Base-by-base conservation (phyloP, 2,888 invertebrate genomes). In the Sialis lutaria region DNA sequence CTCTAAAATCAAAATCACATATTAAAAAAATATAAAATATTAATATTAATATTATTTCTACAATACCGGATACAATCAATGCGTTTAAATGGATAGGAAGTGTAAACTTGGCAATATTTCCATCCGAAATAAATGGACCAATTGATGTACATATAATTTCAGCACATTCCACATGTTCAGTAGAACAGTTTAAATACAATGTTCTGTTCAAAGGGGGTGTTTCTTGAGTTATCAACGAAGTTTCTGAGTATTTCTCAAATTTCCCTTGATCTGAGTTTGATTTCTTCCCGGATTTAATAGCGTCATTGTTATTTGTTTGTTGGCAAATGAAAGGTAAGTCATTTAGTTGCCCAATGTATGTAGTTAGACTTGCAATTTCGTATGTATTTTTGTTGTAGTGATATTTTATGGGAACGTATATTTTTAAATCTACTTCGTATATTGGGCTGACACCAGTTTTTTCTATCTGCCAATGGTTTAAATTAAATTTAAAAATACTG, bases 371-470 rank as follows among this genome's bases (percentile, higher is more conserved):
- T 22, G 10, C 13, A 12, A 13, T 12, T 39, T 39, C 10, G 6
- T 13, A 6, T 10, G 13, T 12, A 10, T 39, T 8, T 39, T 39
- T 39, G 10, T 6, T 12, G 6, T 39, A 39, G 6, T 39, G 13
- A 13, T 39, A 7, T 8, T 9, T 10, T 35, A 55, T 53, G 1
- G 69, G 69, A 32, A 69, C 53, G 32, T 53, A 51, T 9, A 70
- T 52, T 32, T 52, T 54, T 3, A 67, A 49, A 30, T 49, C 33
- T 4, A 64, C 59, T 49, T 60, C 58, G 9, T 63, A 58, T 5
- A 68, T 57, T 6, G 65, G 61, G 55, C 67, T 68, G 0, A 50
- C 53, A 12, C 67, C 68, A 46, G 62, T 60, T 53, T 66, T 67
- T 52, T 12, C 5, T 37, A 37, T 12, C 37, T 37, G 37, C 7